Conservation (phyloP, 2,888 invertebrate species). For the Leptura quadrifasciata region DNA sequence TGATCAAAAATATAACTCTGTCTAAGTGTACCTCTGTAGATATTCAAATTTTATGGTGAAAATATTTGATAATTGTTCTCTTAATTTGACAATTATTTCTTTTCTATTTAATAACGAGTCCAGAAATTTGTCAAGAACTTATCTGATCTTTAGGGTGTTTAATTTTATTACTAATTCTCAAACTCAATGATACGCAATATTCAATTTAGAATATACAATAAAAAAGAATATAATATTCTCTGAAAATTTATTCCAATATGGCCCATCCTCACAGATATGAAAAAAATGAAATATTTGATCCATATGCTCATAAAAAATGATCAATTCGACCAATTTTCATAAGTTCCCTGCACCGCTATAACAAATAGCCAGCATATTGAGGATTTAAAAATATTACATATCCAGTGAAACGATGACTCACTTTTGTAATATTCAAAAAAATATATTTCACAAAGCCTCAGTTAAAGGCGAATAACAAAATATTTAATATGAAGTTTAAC, state of each 20-base stretch:
- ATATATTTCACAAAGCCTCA: not conserved
- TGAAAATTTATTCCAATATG: not conserved
- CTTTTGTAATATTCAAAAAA: not conserved
- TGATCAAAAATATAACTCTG: too few relatives aligned
- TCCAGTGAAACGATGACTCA: not conserved
- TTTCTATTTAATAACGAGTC: too few relatives aligned
- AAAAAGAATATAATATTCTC: not conserved
- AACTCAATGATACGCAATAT: not conserved
- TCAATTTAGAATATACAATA: too few relatives aligned
- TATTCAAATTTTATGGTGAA: too few relatives aligned
- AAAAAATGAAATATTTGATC: slow-evolving; percentile 13
- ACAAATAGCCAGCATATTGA: slow-evolving; percentile 1
- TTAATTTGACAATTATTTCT: too few relatives aligned
- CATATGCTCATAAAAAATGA: slow-evolving; percentile 28
- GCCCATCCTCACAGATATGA: slow-evolving; percentile 15
- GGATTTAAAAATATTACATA: not conserved
- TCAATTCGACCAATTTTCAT: slow-evolving; percentile 12
- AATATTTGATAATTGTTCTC: too few relatives aligned
- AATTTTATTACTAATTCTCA: too few relatives aligned
- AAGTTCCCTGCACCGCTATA: slow-evolving; percentile 9
- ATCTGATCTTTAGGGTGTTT: too few relatives aligned
- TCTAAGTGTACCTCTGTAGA: too few relatives aligned
- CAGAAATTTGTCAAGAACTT: too few relatives aligned
- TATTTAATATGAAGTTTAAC: not conserved
- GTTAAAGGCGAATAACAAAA: not conserved